Base-by-base conservation (phyloP, 2,888 invertebrate species). In the Dicycla oo region DNA sequence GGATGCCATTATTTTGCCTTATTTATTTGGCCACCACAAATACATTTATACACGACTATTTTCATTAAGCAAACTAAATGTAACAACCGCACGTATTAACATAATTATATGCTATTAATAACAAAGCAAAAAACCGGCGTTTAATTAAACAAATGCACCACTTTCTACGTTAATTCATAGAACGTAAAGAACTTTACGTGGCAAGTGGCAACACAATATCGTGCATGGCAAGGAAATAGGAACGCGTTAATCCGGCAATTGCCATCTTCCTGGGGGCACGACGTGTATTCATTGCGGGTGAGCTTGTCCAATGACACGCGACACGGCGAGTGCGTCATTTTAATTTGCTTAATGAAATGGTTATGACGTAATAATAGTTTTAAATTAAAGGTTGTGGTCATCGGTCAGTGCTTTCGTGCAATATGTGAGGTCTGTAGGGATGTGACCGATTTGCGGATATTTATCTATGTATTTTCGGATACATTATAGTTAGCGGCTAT, bases 201-300 rank as follows among this genome's bases (percentile, higher is more conserved):
- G 67, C 15, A 58, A 68, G 23, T 70, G 64, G 64, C 51, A 45
- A 62, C 47, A 76, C 69, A 69, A 71, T 83, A 68, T 75, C 73
- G 68, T 75, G 60, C 67, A 58, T 53, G 23, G 20, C 67, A 68
- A 82, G 89, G 86, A 88, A 88, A 86, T 78, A 84, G 81, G 85
- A 84, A 81, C 86, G 87, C 88, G 89, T 83, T 88, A 88, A 88
- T 87, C 76, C 85, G 66, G 78, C 87, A 87, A 91, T 91, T 89
- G 90, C 82, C 73, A 65, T 73, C 85, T 88, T 91, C 90, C 91
- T 84, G 87, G 86, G 86, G 85, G 78, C 84, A 80, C 88, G 83
- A 73, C 83, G 66, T 75, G 69, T 75, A 73, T 72, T 78, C 78
- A 78, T 67, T 73, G 78, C 56, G 47, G 47, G 38, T 26, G 70